Evolutionary conservation across 2,113 vertebrate genomes (phyloP), one percentile per base, ranked within the genome.

Genomic region (Lagenorhynchus albirostris): DNA sequence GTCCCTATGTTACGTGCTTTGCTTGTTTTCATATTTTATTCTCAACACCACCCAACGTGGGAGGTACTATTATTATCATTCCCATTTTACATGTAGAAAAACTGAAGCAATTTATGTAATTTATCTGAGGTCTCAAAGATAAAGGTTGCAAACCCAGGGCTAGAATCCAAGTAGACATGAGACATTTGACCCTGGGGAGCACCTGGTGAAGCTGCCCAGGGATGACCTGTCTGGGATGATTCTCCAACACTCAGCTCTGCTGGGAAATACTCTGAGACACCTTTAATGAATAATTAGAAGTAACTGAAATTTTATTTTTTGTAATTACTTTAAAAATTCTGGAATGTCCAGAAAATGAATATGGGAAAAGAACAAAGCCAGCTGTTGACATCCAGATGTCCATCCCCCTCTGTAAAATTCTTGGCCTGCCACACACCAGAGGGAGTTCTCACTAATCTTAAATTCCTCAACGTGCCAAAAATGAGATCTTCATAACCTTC

Each of bases 1-100:
- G 36, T 15, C 9, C 6, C 26, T 17, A 0, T 0, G 2, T 5
- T 8, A 11, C 17, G 6, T 2, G 29, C 3, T 76, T 67, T 12
- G 2, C 8, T 12, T 18, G 5, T 29, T 55, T 62, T 26, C 53
- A 25, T 8, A 5, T 25, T 6, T 14, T 18, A n/a, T 25, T 53
- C 26, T 41, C 76, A 71, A 11, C 2, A 7, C 14, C 10, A 6
- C 36, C 36, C 33, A 3, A 1, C 3, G 20, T 29, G n/a, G 23
- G 12, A 8, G 14, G 3, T 8, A 1, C 2, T 36, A 0, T 15
- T 25, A 1, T 25, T 2, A 58, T 5, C 11, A 44, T 9, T n/a
- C 60, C 77, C 15, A 58, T 58, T 33, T 50, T 7, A 47, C 60
- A 65, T 15, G 62, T 13, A 13, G 26, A 55, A 90, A 60, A 47